Evolutionary conservation across 2,113 vertebrate genomes (phyloP).

Genomic region (Oryctolagus cuniculus): mOryCun1.1 NC_091433.1:22763001-22763500

Average conservation of each 20-base stretch:
- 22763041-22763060: neutral
- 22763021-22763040: neutral
- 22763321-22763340: constrained; percentile 20
- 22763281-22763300: neutral
- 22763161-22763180: constrained; percentile 55
- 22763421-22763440: too few species aligned
- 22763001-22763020: neutral
- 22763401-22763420: too few species aligned
- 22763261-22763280: neutral
- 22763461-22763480: too few species aligned
- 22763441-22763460: too few species aligned
- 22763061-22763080: constrained; percentile 39
- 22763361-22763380: neutral
- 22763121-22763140: constrained; percentile 66
- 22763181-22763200: constrained; percentile 51
- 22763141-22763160: constrained; percentile 28
- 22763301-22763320: neutral
- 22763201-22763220: neutral
- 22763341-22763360: neutral
- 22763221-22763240: neutral
- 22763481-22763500: too few species aligned
- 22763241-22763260: neutral
- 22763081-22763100: constrained; percentile 70
- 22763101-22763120: constrained; percentile 54
- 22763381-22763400: too few species aligned